Base-by-base conservation (phyloP, 2,888 invertebrate genomes). In the Pasiphila rectangulata region DNA sequence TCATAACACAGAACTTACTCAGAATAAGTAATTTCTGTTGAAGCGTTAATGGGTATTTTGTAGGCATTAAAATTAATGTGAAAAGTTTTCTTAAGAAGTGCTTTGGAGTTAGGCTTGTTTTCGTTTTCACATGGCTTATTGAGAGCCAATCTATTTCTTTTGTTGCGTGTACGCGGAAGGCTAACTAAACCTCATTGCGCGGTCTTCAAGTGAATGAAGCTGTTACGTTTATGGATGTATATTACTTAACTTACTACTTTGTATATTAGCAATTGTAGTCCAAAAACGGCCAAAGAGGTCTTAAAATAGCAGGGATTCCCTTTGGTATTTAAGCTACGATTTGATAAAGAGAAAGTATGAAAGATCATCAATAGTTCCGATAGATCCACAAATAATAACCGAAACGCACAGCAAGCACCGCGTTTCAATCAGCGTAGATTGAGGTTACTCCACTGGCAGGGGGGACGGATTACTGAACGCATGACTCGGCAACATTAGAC, bases 341-440 rank as follows among this genome's bases (percentile, higher is more conserved):
- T 13, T 7, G 3, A 7, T 7, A 7, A 13, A 13, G 7, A 3
- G 7, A 7, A 7, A 1, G 7, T 12, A 12, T 6, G 13, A 7
- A 13, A 27, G 12, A 12, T 25, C 13, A 13, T 13, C 13, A 25
- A 7, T 7, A 27, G 27, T 27, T 34, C 17, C 23, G 24, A 40
- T 44, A 27, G 29, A 45, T 55, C 27, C 43, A 54, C 44, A 54
- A 48, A 37, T 48, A 42, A 46, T 64, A 64, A 67, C 60, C 62
- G 62, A 77, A 79, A 64, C 63, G 80, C 82, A 60, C 60, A 50
- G 70, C 68, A 69, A 78, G 82, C 83, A 78, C 67, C 65, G 65
- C 75, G 73, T 77, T 81, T 83, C 84, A 84, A 85, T 85, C 83
- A 83, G 76, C 65, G 56, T 67, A 77, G 78, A 83, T 80, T 80